Conservation (phyloP, 2,888 invertebrate genomes). For the Eubasilissa splendida region DNA sequence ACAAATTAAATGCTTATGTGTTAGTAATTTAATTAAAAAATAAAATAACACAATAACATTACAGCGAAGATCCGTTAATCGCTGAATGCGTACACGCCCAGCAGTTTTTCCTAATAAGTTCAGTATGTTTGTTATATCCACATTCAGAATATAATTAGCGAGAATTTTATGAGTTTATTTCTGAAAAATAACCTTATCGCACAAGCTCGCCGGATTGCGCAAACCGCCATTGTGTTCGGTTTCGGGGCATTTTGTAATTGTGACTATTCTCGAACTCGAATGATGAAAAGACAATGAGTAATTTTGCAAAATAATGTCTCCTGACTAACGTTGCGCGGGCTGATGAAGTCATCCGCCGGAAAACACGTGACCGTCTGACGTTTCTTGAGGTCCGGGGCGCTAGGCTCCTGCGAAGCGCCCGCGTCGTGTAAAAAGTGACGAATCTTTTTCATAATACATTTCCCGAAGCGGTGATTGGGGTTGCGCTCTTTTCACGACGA, state of each 20-base stretch:
- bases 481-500: background rate
- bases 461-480: background rate
- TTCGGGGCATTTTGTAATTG: too few species aligned
- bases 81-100: too few species aligned
- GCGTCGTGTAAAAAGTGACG: background rate
- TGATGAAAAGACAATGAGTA: slow-evolving; percentile 33
- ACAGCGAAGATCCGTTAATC: too few species aligned
- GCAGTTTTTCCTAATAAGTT: too few species aligned
- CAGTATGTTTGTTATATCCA: too few species aligned
- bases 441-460: background rate
- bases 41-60: too few species aligned
- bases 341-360: slow-evolving; percentile 50
- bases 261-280: slow-evolving; percentile 3
- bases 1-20: too few species aligned
- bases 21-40: too few species aligned
- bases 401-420: background rate
- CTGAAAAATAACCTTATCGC: background rate
- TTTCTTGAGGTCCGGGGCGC: slow-evolving; percentile 15
- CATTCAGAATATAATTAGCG: too few species aligned
- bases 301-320: slow-evolving; percentile 24
- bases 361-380: slow-evolving; percentile 49
- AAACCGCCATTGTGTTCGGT: background rate
- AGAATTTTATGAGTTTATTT: too few species aligned
- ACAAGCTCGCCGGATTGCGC: background rate
- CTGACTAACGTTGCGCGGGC: background rate